Percentiles rank a stretch among this genome's conserved stretches.
phyloP scores from a whole-genome alignment of 2,113 vertebrate genomes.

The Cricetomys ansorgei region DNA sequence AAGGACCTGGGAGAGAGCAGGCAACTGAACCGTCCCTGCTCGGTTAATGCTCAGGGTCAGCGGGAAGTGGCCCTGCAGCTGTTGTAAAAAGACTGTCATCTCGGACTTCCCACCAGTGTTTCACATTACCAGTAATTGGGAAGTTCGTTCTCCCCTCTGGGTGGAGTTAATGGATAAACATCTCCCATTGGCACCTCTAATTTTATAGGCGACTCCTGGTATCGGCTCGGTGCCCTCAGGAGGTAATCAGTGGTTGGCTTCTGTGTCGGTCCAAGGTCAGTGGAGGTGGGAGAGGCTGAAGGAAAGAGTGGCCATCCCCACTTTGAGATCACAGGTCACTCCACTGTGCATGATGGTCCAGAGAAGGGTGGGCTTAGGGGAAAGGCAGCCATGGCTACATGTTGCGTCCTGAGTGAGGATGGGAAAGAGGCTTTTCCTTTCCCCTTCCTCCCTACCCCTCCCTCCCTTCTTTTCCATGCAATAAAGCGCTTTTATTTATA shows the following conservation, averaged over 20 bases:
- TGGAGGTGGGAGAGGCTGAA: accelerated
- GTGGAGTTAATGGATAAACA: constrained; percentile 84
- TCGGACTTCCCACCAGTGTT: constrained; percentile 87
- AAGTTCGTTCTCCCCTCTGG: constrained; percentile 81
- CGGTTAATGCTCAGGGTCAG: constrained; percentile 84
- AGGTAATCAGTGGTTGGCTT: neutral
- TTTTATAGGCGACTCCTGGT: neutral
- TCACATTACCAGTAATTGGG: constrained; percentile 89
- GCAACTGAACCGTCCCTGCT: constrained; percentile 80
- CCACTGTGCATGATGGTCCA: accelerated
- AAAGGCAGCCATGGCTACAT: accelerated
- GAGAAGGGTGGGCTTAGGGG: neutral
- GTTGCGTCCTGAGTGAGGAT: accelerated
- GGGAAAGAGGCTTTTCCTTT: neutral
- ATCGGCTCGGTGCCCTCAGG: neutral
- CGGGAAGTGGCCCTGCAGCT: constrained; percentile 85
- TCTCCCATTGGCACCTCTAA: constrained; percentile 36
- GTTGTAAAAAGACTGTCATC: constrained; percentile 86
- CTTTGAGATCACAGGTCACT: neutral
- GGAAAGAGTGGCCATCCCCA: no score
- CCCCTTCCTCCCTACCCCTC: neutral
- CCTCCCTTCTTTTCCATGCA: neutral
- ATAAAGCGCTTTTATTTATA: neutral
- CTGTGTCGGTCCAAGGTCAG: neutral
- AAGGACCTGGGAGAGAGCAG: constrained; percentile 84